Evolutionary conservation across 2,888 invertebrate genomes (phyloP).

Genomic region (Parasteatoda lunata): DNA sequence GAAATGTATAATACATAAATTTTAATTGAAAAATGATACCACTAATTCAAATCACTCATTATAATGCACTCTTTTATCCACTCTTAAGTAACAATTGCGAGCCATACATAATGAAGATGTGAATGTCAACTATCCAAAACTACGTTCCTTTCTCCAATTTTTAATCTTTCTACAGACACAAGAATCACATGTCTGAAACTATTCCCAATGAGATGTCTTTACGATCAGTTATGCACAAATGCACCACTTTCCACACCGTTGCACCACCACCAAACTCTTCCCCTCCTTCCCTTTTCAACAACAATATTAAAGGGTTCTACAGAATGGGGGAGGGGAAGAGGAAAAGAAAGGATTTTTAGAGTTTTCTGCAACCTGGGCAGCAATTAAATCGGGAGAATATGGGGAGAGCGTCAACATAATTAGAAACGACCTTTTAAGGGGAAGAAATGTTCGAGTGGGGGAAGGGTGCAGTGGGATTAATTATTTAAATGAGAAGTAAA

Average conservation of each 20-base stretch:
- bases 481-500: slow-evolving; percentile 67
- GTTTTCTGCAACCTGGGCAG: slow-evolving; percentile 51
- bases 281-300: slow-evolving; percentile 23
- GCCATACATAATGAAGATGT: neutral
- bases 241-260: slow-evolving; percentile 13
- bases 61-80: no score
- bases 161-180: neutral
- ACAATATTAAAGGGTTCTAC: slow-evolving; percentile 15
- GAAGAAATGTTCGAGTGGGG: slow-evolving; percentile 2
- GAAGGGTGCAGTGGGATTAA: slow-evolving; percentile 53
- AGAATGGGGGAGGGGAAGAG: neutral
- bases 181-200: neutral
- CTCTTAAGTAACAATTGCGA: no score
- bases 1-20: no score
- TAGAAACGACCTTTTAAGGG: slow-evolving; percentile 39
- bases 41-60: no score
- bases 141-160: neutral
- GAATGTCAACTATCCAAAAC: neutral
- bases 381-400: slow-evolving; percentile 49
- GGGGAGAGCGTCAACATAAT: slow-evolving; percentile 32
- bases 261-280: neutral
- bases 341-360: slow-evolving; percentile 30
- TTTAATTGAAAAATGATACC: no score
- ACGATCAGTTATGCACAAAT: slow-evolving; percentile 43
- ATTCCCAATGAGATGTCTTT: slow-evolving; percentile 13